These are phyloP conservation scores for Coilia nasus DNA, from an alignment of 2,797 vertebrate genomes.

Conservation along the genomic window DNA sequence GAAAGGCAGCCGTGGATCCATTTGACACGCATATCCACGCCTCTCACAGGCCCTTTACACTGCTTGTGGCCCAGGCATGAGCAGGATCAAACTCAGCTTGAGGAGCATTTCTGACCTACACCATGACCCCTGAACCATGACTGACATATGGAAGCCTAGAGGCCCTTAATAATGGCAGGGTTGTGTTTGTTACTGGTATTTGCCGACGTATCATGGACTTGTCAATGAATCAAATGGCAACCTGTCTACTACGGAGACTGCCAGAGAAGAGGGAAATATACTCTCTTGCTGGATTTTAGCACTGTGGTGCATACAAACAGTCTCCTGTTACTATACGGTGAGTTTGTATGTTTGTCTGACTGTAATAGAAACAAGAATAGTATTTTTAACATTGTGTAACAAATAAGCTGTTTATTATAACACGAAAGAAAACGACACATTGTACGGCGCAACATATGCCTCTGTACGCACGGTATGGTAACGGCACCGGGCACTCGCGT, in stretches of 20 bases:
- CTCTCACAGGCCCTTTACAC: neutral
- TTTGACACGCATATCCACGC: conserved; percentile 13
- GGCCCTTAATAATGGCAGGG: conserved; percentile 5
- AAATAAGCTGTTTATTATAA: neutral
- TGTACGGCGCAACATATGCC: conserved; percentile 18
- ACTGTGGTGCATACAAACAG: neutral
- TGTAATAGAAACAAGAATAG: neutral
- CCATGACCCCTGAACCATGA: conserved; percentile 11
- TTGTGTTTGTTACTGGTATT: conserved; percentile 3
- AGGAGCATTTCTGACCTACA: conserved; percentile 13
- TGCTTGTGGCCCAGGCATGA: neutral
- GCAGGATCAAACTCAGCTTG: neutral
- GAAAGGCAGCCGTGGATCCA: conserved; percentile 7
- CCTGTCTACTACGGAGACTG: neutral
- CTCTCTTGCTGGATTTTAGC: neutral
- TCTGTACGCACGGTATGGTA: neutral
- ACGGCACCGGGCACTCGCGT: conserved; percentile 14
- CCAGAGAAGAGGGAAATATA: neutral
- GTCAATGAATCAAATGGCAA: neutral
- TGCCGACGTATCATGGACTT: neutral
- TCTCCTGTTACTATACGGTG: neutral
- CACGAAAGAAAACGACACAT: neutral
- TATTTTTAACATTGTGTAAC: neutral
- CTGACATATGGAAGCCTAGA: conserved; percentile 12
- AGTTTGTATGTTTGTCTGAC: neutral